Conservation (phyloP, 2,113 vertebrate genomes). For the Myrmecophaga tridactyla region DNA sequence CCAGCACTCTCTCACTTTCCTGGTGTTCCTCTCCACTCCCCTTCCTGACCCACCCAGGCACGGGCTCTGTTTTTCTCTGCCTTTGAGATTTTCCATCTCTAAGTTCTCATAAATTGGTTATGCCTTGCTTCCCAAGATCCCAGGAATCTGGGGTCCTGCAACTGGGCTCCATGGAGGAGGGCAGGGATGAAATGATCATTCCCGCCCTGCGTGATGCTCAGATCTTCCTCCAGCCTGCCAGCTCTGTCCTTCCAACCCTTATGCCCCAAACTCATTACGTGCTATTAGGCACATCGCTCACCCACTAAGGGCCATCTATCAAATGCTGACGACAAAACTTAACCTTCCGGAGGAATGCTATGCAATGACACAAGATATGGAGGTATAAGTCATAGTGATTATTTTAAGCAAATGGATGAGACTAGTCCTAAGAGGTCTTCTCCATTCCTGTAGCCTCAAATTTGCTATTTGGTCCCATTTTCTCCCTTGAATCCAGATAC, state of each 20-base stretch:
- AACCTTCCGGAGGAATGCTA: neutral
- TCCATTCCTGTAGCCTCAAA: neutral
- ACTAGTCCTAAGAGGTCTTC: neutral
- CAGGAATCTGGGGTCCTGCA: neutral
- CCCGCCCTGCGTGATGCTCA: neutral
- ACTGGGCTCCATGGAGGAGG: neutral
- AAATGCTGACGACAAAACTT: neutral
- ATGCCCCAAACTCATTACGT: neutral
- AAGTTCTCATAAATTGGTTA: conserved; percentile 18
- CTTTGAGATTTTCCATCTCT: neutral
- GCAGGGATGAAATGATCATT: neutral
- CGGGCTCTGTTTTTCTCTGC: neutral
- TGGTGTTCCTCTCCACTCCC: neutral
- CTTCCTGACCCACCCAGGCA: neutral
- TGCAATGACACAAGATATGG: neutral
- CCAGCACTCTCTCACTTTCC: neutral
- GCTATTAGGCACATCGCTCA: neutral
- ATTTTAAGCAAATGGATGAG: neutral
- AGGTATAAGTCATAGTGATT: neutral
- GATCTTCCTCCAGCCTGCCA: too few species aligned
- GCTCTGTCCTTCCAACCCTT: neutral
- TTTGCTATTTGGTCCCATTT: neutral
- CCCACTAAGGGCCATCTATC: neutral
- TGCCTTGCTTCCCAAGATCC: neutral
- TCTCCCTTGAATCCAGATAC: conserved; percentile 76